A percentile compares a stretch with the other conserved stretches of the same genome.
These are phyloP conservation scores for Otis tarda DNA, from an alignment of 2,113 vertebrate species.

Conservation along the genomic window DNA sequence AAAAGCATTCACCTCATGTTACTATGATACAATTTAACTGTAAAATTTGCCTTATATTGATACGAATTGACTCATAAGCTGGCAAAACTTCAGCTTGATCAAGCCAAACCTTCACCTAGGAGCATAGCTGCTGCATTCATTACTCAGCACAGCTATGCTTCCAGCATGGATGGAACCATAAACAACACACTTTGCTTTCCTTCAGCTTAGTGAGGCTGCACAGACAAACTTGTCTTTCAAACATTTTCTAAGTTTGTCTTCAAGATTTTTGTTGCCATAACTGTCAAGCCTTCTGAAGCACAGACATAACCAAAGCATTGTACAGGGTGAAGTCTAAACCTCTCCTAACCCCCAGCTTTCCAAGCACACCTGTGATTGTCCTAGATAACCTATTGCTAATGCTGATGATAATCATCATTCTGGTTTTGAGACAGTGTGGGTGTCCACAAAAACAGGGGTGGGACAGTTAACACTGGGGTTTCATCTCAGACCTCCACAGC, in stretches of 20 bases:
- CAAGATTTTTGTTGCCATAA: neutral
- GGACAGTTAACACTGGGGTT: neutral
- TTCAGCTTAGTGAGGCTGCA: neutral
- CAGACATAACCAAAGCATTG: neutral
- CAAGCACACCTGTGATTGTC: neutral
- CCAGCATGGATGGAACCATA: neutral
- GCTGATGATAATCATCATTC: neutral
- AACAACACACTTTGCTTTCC: neutral
- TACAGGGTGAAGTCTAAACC: neutral
- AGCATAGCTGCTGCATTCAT: neutral
- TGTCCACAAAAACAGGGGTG: neutral
- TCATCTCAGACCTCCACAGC: neutral
- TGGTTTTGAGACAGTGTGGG: neutral
- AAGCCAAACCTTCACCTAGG: neutral
- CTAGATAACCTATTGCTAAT: neutral
- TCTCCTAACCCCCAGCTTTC: neutral
- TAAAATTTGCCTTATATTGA: neutral
- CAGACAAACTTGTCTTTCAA: neutral
- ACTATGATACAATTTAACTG: neutral
- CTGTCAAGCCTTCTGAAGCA: neutral
- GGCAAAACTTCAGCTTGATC: neutral
- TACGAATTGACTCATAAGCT: neutral
- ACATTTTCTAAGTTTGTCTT: neutral
- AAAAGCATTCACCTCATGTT: neutral
- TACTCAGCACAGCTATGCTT: neutral